phyloP scores from a whole-genome alignment of 2,113 vertebrate species.

The Sialia sialis region DNA sequence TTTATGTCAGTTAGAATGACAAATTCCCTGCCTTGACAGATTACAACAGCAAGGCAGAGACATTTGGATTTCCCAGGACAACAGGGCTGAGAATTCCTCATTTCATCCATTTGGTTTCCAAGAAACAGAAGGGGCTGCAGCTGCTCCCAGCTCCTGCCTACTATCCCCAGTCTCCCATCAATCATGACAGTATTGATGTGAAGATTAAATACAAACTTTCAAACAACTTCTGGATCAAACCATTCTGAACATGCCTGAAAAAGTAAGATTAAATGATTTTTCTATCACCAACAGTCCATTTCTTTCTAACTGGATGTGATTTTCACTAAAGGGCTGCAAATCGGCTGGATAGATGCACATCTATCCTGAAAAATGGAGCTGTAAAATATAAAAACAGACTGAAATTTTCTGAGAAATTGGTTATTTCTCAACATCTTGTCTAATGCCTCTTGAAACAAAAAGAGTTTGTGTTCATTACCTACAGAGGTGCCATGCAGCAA shows the following conservation, averaged over 20 bases:
- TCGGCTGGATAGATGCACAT: neutral
- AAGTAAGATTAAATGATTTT: neutral
- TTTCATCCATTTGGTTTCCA: constrained; percentile 33
- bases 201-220: constrained; percentile 23
- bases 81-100: constrained; percentile 15
- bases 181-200: neutral
- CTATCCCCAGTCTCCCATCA: neutral
- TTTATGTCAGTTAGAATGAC: neutral
- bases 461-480: neutral
- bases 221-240: constrained; percentile 11
- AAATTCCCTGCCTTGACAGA: constrained; percentile 1
- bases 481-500: neutral
- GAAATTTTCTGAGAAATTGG: neutral
- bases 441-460: constrained; percentile 20
- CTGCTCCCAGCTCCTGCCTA: constrained; percentile 15
- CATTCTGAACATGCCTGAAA: neutral
- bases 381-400: neutral
- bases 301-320: neutral
- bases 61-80: constrained; percentile 29
- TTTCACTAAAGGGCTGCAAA: neutral
- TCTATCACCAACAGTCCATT: neutral
- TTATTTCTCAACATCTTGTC: neutral
- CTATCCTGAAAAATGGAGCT: neutral
- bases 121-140: constrained; percentile 40
- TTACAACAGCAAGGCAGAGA: constrained; percentile 23